A percentile compares a stretch with the other conserved stretches of the same genome.
Conservation (phyloP, 64 coral and sea anemone species). For the Exaiptasia diaphana region DNA sequence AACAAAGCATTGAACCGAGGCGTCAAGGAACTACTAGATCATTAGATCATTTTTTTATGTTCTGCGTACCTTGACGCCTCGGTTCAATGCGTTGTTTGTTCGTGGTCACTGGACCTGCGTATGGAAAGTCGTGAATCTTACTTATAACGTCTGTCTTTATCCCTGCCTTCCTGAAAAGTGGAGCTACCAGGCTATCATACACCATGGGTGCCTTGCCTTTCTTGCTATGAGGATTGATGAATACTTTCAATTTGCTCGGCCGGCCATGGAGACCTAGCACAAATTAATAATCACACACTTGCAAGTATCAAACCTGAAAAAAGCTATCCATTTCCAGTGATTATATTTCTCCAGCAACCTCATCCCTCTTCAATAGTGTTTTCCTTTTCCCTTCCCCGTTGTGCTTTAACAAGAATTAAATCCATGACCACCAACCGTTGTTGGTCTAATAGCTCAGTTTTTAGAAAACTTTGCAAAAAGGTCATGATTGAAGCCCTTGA, state of each 20-base stretch:
- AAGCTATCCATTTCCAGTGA: not conserved
- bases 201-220: constrained; percentile 69
- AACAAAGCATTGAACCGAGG: too few species aligned
- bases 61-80: too few species aligned
- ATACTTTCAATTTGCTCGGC: constrained; percentile 75
- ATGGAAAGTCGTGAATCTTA: too few species aligned
- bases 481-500: too few species aligned
- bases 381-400: not conserved
- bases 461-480: too few species aligned
- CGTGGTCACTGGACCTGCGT: too few species aligned
- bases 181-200: constrained; percentile 70
- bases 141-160: constrained; percentile 71
- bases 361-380: not conserved
- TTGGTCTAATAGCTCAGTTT: too few species aligned
- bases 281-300: not conserved
- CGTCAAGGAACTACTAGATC: too few species aligned
- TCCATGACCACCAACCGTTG: too few species aligned
- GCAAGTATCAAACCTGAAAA: too few species aligned
- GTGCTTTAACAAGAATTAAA: not conserved
- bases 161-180: constrained; percentile 69
- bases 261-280: constrained; percentile 70
- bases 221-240: constrained; percentile 86
- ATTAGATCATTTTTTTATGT: too few species aligned
- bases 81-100: too few species aligned
- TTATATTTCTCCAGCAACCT: not conserved